A percentile compares a stretch with the other conserved stretches of the same genome.
Conservation (phyloP, 2,888 invertebrate species). For the Apamea sordens region DNA sequence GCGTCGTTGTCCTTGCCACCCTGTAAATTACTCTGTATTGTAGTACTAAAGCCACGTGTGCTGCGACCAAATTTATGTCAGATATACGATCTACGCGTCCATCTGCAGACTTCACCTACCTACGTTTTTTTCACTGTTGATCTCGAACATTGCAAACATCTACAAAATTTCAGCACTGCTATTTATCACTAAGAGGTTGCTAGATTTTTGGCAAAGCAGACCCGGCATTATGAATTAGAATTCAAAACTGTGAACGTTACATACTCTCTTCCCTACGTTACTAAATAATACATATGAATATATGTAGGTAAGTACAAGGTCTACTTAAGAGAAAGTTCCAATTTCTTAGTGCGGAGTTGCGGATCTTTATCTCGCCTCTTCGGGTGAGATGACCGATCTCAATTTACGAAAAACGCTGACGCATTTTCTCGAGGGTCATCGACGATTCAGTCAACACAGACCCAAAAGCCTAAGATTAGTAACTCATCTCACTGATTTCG, state of each 20-base stretch:
- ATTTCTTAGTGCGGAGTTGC: conserved; percentile 13
- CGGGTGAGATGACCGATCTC: conserved; percentile 30
- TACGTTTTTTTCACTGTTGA: not conserved
- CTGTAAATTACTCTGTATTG: not conserved
- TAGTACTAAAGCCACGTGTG: not conserved
- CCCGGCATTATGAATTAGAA: not conserved
- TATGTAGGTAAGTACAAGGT: not conserved
- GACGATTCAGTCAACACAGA: not conserved
- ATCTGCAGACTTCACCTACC: not conserved
- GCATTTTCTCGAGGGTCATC: conserved; percentile 13
- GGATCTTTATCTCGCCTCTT: conserved; percentile 13
- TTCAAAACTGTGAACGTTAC: not conserved
- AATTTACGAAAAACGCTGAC: conserved; percentile 52
- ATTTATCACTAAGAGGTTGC: not conserved
- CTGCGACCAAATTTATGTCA: not conserved
- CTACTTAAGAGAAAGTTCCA: conserved; percentile 9
- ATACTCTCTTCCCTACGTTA: not conserved
- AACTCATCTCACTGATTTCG: not conserved
- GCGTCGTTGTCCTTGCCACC: not conserved
- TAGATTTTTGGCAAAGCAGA: not conserved
- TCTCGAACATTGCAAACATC: not conserved
- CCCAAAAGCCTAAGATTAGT: not conserved
- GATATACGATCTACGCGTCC: conserved; percentile 5
- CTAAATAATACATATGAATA: not conserved
- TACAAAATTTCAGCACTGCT: not conserved